Conservation (phyloP, 1,140 invertebrate genomes). For the Limonius californicus region DNA sequence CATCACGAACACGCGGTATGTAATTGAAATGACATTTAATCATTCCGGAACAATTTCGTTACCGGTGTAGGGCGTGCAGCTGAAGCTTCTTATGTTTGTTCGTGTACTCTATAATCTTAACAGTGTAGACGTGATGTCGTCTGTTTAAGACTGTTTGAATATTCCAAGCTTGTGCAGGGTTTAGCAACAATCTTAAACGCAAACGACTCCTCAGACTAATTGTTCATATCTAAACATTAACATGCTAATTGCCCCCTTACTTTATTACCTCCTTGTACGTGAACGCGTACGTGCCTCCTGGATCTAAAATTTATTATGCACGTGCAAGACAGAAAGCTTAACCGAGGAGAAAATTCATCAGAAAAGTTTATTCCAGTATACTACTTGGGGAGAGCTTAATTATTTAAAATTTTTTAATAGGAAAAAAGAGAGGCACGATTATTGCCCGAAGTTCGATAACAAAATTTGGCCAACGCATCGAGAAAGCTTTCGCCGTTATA, state of each 20-base stretch:
- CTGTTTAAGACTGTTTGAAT: conserved; percentile 49
- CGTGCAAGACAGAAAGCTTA: conserved; percentile 10
- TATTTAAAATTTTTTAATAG: too few species aligned
- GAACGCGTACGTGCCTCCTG: conserved; percentile 32
- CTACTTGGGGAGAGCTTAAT: too few species aligned
- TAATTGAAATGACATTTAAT: too few species aligned
- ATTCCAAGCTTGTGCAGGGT: conserved; percentile 48
- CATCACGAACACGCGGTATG: too few species aligned
- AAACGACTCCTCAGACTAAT: conserved; percentile 42
- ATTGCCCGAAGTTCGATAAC: too few species aligned
- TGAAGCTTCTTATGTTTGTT: conserved; percentile 27
- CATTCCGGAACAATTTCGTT: too few species aligned
- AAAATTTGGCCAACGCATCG: too few species aligned
- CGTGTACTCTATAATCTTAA: conserved; percentile 39
- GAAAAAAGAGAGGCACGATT: too few species aligned
- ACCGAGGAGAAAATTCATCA: background rate
- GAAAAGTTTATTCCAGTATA: too few species aligned
- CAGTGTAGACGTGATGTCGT: conserved; percentile 48
- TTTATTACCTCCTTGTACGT: conserved; percentile 42
- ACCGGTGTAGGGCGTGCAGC: background rate
- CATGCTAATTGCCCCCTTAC: conserved; percentile 43
- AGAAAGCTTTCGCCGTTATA: background rate
- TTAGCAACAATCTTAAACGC: conserved; percentile 35
- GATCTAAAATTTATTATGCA: conserved; percentile 22
- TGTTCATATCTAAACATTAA: conserved; percentile 47